Evolutionary conservation across 1,140 invertebrate genomes (phyloP).

Genomic region (Aphelenchoides besseyi): DNA sequence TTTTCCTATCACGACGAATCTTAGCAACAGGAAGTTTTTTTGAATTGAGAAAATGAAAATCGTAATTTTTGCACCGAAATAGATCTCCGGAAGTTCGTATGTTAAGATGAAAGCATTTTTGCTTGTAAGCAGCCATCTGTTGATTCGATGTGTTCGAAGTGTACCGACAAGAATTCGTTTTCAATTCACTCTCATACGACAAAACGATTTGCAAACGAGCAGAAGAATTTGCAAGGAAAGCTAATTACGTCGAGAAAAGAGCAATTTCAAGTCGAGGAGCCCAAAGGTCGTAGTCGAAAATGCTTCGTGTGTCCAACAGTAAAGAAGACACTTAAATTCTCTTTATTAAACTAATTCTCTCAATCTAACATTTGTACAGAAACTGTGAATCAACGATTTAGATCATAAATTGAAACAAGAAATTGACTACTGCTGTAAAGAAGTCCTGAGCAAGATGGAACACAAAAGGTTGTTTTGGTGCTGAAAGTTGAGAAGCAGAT

Average conservation of each 20-base stretch:
- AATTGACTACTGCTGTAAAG: neutral
- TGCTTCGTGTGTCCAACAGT: too few species aligned
- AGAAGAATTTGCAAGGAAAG: too few species aligned
- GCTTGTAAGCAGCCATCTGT: neutral
- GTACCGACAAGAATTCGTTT: too few species aligned
- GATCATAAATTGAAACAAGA: slow-evolving; percentile 1
- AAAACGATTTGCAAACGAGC: too few species aligned
- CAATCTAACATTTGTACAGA: neutral
- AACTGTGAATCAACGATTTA: too few species aligned
- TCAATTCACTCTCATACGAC: too few species aligned
- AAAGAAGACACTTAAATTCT: too few species aligned
- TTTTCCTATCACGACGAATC: too few species aligned
- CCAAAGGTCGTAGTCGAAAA: too few species aligned
- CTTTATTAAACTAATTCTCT: neutral
- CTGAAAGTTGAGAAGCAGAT: neutral
- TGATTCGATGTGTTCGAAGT: neutral
- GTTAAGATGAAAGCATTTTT: neutral
- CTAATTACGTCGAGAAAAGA: too few species aligned
- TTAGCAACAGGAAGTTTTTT: too few species aligned
- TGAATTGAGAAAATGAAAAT: neutral
- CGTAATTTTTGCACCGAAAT: neutral
- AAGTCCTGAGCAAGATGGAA: slow-evolving; percentile 12
- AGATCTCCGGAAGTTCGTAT: neutral
- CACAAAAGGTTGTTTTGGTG: neutral
- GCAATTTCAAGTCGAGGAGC: too few species aligned